A percentile compares a stretch with the other conserved stretches of the same genome.
Conservation (phyloP, 2,888 invertebrate species). For the Calephelis perditalis region DNA sequence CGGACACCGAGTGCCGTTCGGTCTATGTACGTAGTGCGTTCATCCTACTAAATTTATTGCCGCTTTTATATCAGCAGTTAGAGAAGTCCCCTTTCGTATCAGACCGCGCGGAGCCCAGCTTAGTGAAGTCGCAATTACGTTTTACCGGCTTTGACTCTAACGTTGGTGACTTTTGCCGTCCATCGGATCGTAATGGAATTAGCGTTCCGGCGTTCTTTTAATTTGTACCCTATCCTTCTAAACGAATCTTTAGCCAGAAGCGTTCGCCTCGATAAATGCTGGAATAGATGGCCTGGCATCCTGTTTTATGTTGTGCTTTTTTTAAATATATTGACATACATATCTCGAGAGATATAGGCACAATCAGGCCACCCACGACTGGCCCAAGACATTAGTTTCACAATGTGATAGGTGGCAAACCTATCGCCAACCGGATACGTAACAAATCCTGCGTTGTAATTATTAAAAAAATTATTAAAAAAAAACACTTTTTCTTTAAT, state of each 20-base stretch:
- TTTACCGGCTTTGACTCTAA: slow-evolving; percentile 73
- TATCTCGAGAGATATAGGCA: no score
- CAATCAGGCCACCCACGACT: no score
- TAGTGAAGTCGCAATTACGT: slow-evolving; percentile 77
- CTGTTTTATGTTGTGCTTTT: slow-evolving; percentile 8
- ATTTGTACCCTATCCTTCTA: slow-evolving; percentile 66
- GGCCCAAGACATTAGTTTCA: no score
- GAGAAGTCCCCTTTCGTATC: slow-evolving; percentile 74
- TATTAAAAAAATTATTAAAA: no score
- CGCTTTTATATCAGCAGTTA: slow-evolving; percentile 77
- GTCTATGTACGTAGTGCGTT: slow-evolving; percentile 75
- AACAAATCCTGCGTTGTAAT: no score
- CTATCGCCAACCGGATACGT: no score
- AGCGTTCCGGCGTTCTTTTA: slow-evolving; percentile 73
- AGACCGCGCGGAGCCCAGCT: slow-evolving; percentile 71
- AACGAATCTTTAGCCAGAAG: slow-evolving; percentile 49
- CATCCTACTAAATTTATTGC: slow-evolving; percentile 78
- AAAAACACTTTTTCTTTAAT: no score
- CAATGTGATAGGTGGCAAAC: no score
- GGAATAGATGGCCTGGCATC: slow-evolving; percentile 19
- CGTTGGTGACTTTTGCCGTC: slow-evolving; percentile 73
- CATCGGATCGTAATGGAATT: slow-evolving; percentile 77
- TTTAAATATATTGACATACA: no score
- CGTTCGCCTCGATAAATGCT: slow-evolving; percentile 26
- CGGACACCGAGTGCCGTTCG: slow-evolving; percentile 52